These are phyloP conservation scores for Sepioteuthis lessoniana DNA, from an alignment of 2,888 invertebrate genomes.

Conservation along the genomic window DNA sequence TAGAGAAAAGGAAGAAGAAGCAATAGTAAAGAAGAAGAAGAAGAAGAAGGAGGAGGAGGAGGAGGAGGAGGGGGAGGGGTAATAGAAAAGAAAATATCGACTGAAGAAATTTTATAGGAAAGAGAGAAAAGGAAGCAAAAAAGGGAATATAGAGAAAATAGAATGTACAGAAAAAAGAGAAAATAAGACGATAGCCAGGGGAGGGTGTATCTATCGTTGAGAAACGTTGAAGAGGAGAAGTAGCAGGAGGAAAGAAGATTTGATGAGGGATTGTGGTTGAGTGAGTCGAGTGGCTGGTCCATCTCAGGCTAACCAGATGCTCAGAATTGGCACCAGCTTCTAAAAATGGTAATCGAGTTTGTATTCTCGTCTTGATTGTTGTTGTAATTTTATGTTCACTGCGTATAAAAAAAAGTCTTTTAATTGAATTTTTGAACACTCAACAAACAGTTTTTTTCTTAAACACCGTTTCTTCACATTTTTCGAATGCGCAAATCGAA, in stretches of 20 bases:
- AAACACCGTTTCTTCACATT: not conserved
- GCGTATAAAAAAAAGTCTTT: not conserved
- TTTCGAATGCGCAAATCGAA: not conserved
- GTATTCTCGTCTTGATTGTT: not conserved
- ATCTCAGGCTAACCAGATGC: not conserved
- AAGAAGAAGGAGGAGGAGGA: too few species aligned
- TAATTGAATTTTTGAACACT: conserved; percentile 7
- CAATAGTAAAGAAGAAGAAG: too few species aligned
- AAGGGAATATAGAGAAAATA: too few species aligned
- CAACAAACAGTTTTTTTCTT: not conserved
- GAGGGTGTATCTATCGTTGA: too few species aligned
- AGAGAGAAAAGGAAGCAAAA: too few species aligned
- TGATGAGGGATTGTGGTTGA: not conserved
- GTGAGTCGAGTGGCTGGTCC: not conserved
- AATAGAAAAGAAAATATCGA: too few species aligned
- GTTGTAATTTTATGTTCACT: not conserved
- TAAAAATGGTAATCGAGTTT: not conserved
- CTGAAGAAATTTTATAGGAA: too few species aligned
- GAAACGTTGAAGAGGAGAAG: not conserved
- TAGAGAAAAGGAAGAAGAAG: too few species aligned
- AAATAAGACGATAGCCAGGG: too few species aligned
- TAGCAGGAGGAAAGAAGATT: not conserved
- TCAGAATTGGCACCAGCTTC: not conserved
- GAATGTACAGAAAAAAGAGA: too few species aligned
- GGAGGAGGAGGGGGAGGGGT: too few species aligned